These are phyloP conservation scores for Drosophila oshimai DNA, from an alignment of 1,140 invertebrate genomes.

Conservation along the genomic window DNA sequence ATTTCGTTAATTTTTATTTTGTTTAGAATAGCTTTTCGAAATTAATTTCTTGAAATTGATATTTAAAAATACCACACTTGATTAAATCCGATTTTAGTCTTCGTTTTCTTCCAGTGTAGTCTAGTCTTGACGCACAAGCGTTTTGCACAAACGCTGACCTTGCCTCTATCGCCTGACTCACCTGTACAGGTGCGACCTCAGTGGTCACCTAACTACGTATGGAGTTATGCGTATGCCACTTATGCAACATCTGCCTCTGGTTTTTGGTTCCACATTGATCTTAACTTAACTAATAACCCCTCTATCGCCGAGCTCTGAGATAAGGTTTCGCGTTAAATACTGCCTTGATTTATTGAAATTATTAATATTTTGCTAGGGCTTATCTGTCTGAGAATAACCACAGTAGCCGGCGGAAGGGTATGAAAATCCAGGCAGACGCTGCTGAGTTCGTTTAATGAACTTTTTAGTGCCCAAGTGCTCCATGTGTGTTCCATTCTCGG, in stretches of 20 bases:
- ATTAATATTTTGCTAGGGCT: neutral
- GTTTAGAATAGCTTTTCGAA: no score
- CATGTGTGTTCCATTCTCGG: conserved; percentile 7
- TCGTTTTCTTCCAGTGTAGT: conserved; percentile 1
- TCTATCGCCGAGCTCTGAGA: neutral
- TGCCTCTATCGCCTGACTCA: neutral
- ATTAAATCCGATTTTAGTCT: no score
- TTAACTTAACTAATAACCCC: neutral
- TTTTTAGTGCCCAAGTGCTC: conserved; percentile 14
- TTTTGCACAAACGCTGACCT: neutral
- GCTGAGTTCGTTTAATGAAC: conserved; percentile 2
- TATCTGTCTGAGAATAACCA: conserved; percentile 4
- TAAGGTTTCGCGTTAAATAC: neutral
- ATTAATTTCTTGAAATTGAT: no score
- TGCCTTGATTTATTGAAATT: conserved; percentile 11
- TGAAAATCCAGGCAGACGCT: neutral
- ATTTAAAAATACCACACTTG: no score
- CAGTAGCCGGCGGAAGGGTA: conserved; percentile 6
- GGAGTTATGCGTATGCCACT: neutral
- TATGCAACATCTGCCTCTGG: conserved; percentile 19
- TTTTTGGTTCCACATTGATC: conserved; percentile 5
- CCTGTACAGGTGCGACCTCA: conserved; percentile 15
- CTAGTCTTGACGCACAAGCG: conserved; percentile 9
- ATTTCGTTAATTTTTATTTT: no score
- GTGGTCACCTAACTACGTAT: neutral